Base-by-base conservation (phyloP, 2,797 vertebrate species). In the Etheostoma nigrum region DNA sequence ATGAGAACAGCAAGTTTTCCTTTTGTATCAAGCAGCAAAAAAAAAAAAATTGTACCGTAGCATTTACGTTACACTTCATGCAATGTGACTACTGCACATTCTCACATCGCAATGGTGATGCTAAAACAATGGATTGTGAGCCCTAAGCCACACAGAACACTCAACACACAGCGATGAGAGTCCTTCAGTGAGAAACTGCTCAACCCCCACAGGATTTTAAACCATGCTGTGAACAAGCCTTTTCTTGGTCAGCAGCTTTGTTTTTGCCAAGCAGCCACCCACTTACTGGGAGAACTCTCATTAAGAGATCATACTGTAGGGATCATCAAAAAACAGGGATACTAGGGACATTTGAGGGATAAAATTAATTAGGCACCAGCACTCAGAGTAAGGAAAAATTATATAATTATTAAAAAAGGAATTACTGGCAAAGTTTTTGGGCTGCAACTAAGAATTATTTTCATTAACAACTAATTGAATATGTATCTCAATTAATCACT, bases 191-290 rank as follows among this genome's bases (percentile, higher is more conserved):
- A 72, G 23, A 84, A 81, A 90, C 55, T 7, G 66, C 82, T 86
- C 53, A 86, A 79, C 74, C 70, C 74, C 82, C 75, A 79, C 75
- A 63, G 65, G 68, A 67, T 52, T 82, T 54, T 48, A 77, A 81
- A 72, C 63, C 77, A 59, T 14, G 16, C 67, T 74, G 77, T 62
- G 69, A 83, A 84, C 64, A 78, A 90, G 81, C 81, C 77, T 68
- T 82, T 83, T 81, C 84, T 81, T 87, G 88, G 89, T 91, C 87
- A 89, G 89, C 87, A 89, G 85, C 81, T 91, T 89, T 88, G 81
- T 77, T 90, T 88, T 74, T 81, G 85, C 88, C 87, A 86, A 76
- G 82, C 80, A 91, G 87, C 89, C 90, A 79, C 89, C 90, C 88
- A 90, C 89, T 79, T 78, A 59, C 44, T 74, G 78, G 15, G 44